Conservation (phyloP, 2,797 vertebrate genomes). For the Eulemur mongoz region DNA sequence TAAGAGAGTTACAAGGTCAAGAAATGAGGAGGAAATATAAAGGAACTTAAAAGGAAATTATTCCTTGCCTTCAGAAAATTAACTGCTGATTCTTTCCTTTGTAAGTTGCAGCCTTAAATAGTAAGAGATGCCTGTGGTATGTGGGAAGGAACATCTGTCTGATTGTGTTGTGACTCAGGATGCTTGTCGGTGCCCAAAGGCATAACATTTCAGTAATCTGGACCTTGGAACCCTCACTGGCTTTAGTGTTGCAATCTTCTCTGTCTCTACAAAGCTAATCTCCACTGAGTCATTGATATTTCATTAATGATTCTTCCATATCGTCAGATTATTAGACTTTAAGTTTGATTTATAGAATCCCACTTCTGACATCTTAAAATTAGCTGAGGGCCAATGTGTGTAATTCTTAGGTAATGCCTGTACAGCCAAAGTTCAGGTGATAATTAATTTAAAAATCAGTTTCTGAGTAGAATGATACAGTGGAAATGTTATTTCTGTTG, state of each 20-base stretch:
- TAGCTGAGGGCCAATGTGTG: neutral
- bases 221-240: neutral
- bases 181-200: neutral
- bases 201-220: neutral
- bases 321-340: conserved; percentile 29
- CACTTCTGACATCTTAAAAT: neutral
- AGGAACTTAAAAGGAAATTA: conserved; percentile 38
- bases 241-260: neutral
- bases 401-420: conserved; percentile 21
- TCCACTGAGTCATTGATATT: neutral
- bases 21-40: conserved; percentile 37
- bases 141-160: neutral
- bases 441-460: neutral
- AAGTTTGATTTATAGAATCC: conserved; percentile 14
- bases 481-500: neutral
- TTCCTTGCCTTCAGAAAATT: conserved; percentile 50
- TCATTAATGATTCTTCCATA: conserved; percentile 48
- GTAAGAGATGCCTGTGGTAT: neutral
- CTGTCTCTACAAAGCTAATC: neutral
- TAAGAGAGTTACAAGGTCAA: conserved; percentile 45
- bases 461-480: too few relatives aligned
- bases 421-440: neutral
- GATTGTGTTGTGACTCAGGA: neutral
- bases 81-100: conserved; percentile 19
- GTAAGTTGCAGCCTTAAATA: neutral